Conservation (phyloP, 2,797 vertebrate species). For the Meriones psammophilus region DNA sequence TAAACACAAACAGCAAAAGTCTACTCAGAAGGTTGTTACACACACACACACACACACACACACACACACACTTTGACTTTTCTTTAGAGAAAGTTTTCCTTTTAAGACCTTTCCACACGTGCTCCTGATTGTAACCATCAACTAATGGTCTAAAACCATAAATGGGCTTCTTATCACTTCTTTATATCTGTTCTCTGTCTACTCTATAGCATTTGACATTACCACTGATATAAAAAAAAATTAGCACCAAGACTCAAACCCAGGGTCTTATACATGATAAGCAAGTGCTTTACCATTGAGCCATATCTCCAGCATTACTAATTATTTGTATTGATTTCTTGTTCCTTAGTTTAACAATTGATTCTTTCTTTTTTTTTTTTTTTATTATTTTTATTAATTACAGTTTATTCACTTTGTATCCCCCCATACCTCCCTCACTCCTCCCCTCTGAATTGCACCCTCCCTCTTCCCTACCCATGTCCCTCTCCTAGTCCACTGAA, state of each 20-base stretch:
- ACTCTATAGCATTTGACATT: neutral
- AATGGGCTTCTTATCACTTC: neutral
- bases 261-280: neutral
- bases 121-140: neutral
- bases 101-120: neutral
- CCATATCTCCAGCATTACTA: neutral
- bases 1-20: neutral
- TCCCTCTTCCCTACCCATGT: too few species aligned
- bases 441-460: too few species aligned
- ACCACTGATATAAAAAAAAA: neutral
- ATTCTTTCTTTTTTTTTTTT: neutral
- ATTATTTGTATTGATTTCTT: neutral
- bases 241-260: neutral
- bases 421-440: too few species aligned
- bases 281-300: neutral
- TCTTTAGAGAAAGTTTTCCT: neutral
- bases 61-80: neutral
- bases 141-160: neutral
- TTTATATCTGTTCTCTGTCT: neutral
- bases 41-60: neutral
- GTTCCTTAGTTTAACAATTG: neutral
- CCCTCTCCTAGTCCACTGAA: too few species aligned
- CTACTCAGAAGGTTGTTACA: too few species aligned
- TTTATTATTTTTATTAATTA: too few species aligned
- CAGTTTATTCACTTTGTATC: too few species aligned